Base-by-base conservation (phyloP, 2,113 vertebrate genomes). In the Pterocles burchelli region DNA sequence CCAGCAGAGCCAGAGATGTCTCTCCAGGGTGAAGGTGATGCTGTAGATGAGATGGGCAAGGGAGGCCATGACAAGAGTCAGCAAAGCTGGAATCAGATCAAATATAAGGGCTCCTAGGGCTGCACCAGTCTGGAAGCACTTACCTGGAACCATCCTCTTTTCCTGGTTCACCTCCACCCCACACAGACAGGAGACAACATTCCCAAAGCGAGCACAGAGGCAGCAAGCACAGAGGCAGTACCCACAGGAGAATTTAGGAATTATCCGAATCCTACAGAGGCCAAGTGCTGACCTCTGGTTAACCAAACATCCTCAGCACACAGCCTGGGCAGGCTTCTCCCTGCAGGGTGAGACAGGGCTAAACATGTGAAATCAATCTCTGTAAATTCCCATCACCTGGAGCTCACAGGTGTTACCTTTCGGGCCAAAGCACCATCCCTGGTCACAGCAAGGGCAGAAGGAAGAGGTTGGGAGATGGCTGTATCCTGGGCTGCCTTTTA, bases 91-190 rank as follows among this genome's bases (percentile, higher is more conserved):
- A 70, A 77, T 1, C 1, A 1, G 65, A 33, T 34, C 72, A 34
- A 34, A 63, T 7, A 4, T 21, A 48, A 63, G 20, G 25, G 20
- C 12, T 62, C n/a, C 33, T 13, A 7, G 28, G 28, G 15, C 38
- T 20, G 4, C 24, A 38, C 9, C 0, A 0, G 21, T 25, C 70
- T 81, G 38, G 46, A 55, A 54, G 29, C 12, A 33, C 57, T 71
- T 49, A 45, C 5, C 22, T 25, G 58, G 36, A 72, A 21, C 58
- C 9, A 9, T 14, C 67, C 24, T 62, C 63, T n/a, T n/a, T 19
- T 34, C 31, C 20, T 38, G 52, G 51, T 21, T 58, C 33, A 67
- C 28, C 62, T 61, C 46, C 17, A 20, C 7, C 34, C 65, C 31
- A 24, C 26, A 33, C 13, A 38, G 13, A 46, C 4, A 46, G 36